Conservation (phyloP, 1,140 invertebrate species). For the Heterodera schachtii region DNA sequence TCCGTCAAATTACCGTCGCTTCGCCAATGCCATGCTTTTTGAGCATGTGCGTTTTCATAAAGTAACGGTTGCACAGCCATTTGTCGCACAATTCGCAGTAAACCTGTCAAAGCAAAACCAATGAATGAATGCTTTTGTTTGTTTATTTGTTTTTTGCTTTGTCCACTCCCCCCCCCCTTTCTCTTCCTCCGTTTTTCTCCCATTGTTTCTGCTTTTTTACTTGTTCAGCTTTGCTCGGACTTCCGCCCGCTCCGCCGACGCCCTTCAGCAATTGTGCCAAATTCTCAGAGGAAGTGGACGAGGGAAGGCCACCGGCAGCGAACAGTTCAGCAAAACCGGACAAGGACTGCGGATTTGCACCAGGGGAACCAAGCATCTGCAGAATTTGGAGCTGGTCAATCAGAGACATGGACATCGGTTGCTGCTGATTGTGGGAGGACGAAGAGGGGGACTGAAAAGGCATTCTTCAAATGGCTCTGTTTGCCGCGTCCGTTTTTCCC, state of each 20-base stretch:
- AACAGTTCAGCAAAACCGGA: constrained; percentile 17
- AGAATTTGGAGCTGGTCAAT: constrained; percentile 24
- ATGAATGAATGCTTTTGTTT: neutral
- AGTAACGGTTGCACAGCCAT: constrained; percentile 92
- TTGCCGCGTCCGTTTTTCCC: neutral
- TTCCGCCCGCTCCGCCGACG: constrained; percentile 7
- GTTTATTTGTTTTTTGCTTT: too few species aligned
- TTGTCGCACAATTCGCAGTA: constrained; percentile 93
- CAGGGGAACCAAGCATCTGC: constrained; percentile 19
- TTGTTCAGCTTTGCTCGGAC: constrained; percentile 16
- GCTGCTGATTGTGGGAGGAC: constrained; percentile 6
- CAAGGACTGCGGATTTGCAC: neutral
- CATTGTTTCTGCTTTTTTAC: neutral
- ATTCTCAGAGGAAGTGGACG: neutral
- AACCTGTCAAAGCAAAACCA: constrained; percentile 58
- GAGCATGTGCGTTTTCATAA: constrained; percentile 85
- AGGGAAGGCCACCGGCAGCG: constrained; percentile 2
- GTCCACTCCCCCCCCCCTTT: neutral
- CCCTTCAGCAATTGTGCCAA: constrained; percentile 16
- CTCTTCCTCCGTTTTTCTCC: neutral
- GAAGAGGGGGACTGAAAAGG: constrained; percentile 21
- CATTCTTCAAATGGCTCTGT: neutral
- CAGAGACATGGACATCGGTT: constrained; percentile 21
- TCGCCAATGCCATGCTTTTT: constrained; percentile 83
- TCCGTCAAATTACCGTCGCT: constrained; percentile 3